Percentiles rank a stretch among this genome's conserved stretches.
Evolutionary conservation across 2,888 invertebrate genomes (phyloP).

Genomic region (Tridacna gigas): DNA sequence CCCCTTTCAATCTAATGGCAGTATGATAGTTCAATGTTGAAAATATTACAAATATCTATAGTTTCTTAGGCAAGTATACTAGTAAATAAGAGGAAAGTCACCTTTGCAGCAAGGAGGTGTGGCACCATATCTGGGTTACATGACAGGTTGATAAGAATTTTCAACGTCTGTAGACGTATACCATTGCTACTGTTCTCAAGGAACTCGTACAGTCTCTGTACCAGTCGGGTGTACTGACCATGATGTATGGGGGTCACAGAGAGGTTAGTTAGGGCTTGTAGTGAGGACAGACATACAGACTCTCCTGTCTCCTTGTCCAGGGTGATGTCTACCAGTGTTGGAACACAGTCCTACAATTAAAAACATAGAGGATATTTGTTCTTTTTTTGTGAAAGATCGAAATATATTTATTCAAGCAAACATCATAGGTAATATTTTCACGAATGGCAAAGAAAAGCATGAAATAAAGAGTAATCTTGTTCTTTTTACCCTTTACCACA

Average conservation of each 20-base stretch:
- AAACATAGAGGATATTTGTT: background rate
- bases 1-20: too few species aligned
- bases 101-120: constrained; percentile 87
- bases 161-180: constrained; percentile 86
- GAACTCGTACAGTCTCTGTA: constrained; percentile 86
- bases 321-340: constrained; percentile 85
- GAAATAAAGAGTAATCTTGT: too few species aligned
- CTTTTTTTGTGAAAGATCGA: too few species aligned
- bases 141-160: constrained; percentile 87
- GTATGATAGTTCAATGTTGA: too few species aligned
- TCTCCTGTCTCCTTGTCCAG: constrained; percentile 84
- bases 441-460: too few species aligned
- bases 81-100: constrained; percentile 68
- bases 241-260: constrained; percentile 86
- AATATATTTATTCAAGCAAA: too few species aligned
- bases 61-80: too few species aligned
- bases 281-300: constrained; percentile 85
- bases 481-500: too few species aligned
- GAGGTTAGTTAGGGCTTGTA: constrained; percentile 87
- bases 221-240: constrained; percentile 85
- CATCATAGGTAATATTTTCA: too few species aligned
- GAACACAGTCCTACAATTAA: constrained; percentile 83
- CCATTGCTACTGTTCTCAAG: constrained; percentile 85
- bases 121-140: constrained; percentile 88
- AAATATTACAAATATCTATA: too few species aligned